Evolutionary conservation across 1,140 invertebrate genomes (phyloP), one percentile per base, ranked within the genome.

Genomic region (Drosophila rufa): DNA sequence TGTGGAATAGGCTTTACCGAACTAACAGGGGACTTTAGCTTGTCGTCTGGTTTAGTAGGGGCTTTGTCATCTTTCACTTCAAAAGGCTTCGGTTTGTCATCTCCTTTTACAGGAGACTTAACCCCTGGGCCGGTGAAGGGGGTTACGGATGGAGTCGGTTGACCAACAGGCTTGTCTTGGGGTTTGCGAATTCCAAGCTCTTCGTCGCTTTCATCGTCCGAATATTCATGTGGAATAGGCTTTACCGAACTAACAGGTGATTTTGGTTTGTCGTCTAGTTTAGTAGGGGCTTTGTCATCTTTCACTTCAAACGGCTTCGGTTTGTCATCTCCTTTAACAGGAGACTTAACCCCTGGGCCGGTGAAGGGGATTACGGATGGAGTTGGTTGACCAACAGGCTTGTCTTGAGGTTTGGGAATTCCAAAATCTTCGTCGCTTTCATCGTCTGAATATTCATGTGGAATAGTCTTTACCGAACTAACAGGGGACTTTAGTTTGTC

Each of bases 171-270:
- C 17, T 45, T 19, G n/a, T 11, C 9, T 11, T 45, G 43, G 2
- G 17, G 43, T 8, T 45, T 45, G 8, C 58, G 27, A 60, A 43
- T n/a, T n/a, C 4, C 46, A 14, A 50, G 43, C 12, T 60, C 56
- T 3, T 60, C 51, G 14, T 58, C 58, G 27, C 43, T 46, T 22
- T 62, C 46, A 11, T 74, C 62, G 40, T 60, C 56, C 2, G 61
- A 60, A 17, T 30, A 30, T 11, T 58, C 15, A 5, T 27, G 3
- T 6, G 27, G 0, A 27, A 27, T 1, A 27, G 27, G 27, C 27
- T 27, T 27, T 27, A 27, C 27, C 4, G 27, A 27, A 27, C 27
- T 1, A 27, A 27, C 4, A 27, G 27, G 4, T 6, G 27, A 27
- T 6, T 27, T 27, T 27, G 4, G 27, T 27, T 27, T 27, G 5